Evolutionary conservation across 2,888 invertebrate genomes (phyloP).

Genomic region (Bhutanitis thaidina): DNA sequence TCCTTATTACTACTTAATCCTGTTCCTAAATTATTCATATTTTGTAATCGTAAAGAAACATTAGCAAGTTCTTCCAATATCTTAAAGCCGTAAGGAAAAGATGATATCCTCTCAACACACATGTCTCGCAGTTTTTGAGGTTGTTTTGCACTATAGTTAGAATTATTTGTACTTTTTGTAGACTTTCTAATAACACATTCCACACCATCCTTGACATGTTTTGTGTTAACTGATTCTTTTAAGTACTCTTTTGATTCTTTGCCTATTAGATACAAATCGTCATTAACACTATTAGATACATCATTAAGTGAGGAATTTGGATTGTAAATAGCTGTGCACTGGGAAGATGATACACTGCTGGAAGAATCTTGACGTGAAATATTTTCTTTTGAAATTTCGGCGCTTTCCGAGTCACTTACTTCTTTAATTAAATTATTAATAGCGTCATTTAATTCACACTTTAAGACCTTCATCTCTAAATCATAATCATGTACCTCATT

Average conservation of each 20-base stretch:
- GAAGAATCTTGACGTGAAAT: slow-evolving; percentile 79
- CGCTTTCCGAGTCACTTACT: slow-evolving; percentile 56
- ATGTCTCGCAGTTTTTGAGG: slow-evolving; percentile 81
- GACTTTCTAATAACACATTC: slow-evolving; percentile 57
- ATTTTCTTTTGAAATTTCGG: slow-evolving; percentile 43
- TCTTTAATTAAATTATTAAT: slow-evolving; percentile 70
- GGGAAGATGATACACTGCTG: slow-evolving; percentile 82
- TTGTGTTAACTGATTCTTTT: slow-evolving; percentile 32
- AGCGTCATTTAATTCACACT: slow-evolving; percentile 70
- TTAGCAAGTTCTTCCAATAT: slow-evolving; percentile 84
- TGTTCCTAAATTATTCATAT: slow-evolving; percentile 44
- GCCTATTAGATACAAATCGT: slow-evolving; percentile 46
- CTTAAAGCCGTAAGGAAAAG: slow-evolving; percentile 84
- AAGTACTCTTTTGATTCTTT: slow-evolving; percentile 32
- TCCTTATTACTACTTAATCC: slow-evolving; percentile 21
- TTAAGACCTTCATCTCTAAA: slow-evolving; percentile 65
- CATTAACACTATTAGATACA: slow-evolving; percentile 69
- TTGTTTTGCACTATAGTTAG: slow-evolving; percentile 27
- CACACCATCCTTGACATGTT: slow-evolving; percentile 69
- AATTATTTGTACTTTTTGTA: slow-evolving; percentile 29
- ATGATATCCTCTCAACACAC: slow-evolving; percentile 82
- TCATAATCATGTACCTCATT: slow-evolving; percentile 40
- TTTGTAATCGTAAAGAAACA: slow-evolving; percentile 79
- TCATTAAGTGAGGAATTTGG: slow-evolving; percentile 82
- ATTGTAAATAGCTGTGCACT: slow-evolving; percentile 85